Percentiles rank a stretch among this genome's conserved stretches.
phyloP scores from a whole-genome alignment of 2,797 vertebrate genomes.

The Thripadectes ignobilis region DNA sequence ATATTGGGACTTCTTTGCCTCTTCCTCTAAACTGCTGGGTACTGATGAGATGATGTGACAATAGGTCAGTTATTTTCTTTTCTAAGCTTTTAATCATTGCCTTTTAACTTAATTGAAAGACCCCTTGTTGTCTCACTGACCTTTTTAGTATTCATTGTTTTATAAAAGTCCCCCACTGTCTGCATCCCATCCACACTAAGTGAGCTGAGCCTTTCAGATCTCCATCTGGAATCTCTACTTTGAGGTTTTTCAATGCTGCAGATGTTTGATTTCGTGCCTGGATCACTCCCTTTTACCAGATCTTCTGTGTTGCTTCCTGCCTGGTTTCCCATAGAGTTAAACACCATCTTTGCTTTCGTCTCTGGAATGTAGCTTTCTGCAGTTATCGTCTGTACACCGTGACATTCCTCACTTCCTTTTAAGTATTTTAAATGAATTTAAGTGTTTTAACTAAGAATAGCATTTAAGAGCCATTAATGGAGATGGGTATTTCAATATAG shows the following conservation, averaged over 20 bases:
- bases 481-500: neutral
- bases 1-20: neutral
- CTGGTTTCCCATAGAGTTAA: neutral
- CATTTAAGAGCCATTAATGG: neutral
- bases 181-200: neutral
- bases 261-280: neutral
- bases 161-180: neutral
- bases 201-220: neutral
- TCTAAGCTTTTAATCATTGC: neutral
- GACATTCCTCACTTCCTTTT: neutral
- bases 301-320: neutral
- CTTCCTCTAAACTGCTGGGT: neutral
- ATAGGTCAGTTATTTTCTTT: slow-evolving; percentile 5
- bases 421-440: neutral
- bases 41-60: neutral
- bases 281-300: neutral
- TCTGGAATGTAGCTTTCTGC: neutral
- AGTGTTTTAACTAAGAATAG: neutral
- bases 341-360: neutral
- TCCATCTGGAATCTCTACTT: neutral
- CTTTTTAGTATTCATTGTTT: neutral
- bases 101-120: neutral
- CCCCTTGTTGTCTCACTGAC: neutral
- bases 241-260: neutral
- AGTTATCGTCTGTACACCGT: neutral